Base-by-base conservation (phyloP, 2,888 invertebrate species). In the Galerucella pusilla region DNA sequence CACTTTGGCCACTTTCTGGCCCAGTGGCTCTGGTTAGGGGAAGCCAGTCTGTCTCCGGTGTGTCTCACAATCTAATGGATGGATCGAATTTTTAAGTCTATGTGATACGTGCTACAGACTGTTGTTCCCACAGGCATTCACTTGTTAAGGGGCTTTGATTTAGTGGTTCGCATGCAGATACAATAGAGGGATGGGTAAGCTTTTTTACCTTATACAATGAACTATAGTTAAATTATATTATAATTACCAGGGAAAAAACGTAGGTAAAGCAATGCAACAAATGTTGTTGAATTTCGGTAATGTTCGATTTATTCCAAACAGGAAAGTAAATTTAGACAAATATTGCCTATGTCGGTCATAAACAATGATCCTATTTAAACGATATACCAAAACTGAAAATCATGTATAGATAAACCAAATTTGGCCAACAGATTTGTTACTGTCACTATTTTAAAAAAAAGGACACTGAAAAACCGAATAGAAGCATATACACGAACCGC, bases 1-100 rank as follows among this genome's bases (percentile, higher is more conserved):
- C 84, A 85, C 84, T 85, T 84, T 85, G 83, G 84, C 83, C 85
- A 85, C 85, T 85, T 85, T 85, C 84, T 85, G 81, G 82, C 81
- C 84, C 82, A 79, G 78, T 80, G 83, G 80, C 78, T 83, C 75
- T 78, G 79, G 78, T 75, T 79, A 74, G 81, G 79, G 79, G 81
- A 75, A 72, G 78, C 76, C 76, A 75, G 68, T 59, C 73, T 77
- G 79, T 79, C 78, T 78, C 77, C 77, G 72, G 75, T 72, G 71
- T 74, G 79, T 77, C 77, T 78, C 66, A 67, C 71, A 57, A 64
- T 20, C 76, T 81, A 81, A 81, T 81, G 81, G 81, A 81, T 81
- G 81, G 81, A 82, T 82, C 77, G 76, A 61, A 71, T 78, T 80
- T 81, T 78, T 80, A 76, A 80, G 71, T 64, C 60, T 74, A 74